phyloP scores from a whole-genome alignment of 1,140 invertebrate genomes.

The Panonychus citri region DNA sequence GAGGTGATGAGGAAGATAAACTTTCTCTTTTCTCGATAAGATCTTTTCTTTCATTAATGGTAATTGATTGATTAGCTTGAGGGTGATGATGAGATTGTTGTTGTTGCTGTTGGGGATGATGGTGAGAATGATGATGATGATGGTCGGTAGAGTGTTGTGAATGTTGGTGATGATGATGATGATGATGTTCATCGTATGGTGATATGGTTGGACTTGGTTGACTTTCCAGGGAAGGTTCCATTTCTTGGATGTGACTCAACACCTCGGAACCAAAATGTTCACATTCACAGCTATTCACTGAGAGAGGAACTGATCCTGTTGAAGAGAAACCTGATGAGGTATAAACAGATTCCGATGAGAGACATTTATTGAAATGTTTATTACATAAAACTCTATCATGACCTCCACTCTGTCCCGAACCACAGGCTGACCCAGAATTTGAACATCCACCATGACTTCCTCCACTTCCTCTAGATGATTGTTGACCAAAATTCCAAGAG shows the following conservation, averaged over 20 bases:
- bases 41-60: neutral
- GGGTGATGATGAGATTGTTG: no score
- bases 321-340: slow-evolving; percentile 32
- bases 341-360: slow-evolving; percentile 25
- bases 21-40: slow-evolving; percentile 1
- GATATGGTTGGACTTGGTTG: neutral
- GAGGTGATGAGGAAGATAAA: neutral
- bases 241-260: slow-evolving; percentile 12
- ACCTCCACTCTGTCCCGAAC: neutral
- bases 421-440: neutral
- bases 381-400: slow-evolving; percentile 9
- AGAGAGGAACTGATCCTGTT: slow-evolving; percentile 26
- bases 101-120: no score
- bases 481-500: slow-evolving; percentile 36
- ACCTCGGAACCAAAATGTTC: slow-evolving; percentile 7
- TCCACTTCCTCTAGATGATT: slow-evolving; percentile 3
- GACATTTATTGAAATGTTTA: slow-evolving; percentile 12
- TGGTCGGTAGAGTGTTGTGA: no score
- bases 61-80: no score
- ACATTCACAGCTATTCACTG: slow-evolving; percentile 18
- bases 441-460: slow-evolving; percentile 6
- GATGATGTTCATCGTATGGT: no score
- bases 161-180: no score
- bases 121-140: no score
- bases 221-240: slow-evolving; percentile 6